phyloP scores from a whole-genome alignment of 2,113 vertebrate species.

The Istiophorus platypterus region DNA sequence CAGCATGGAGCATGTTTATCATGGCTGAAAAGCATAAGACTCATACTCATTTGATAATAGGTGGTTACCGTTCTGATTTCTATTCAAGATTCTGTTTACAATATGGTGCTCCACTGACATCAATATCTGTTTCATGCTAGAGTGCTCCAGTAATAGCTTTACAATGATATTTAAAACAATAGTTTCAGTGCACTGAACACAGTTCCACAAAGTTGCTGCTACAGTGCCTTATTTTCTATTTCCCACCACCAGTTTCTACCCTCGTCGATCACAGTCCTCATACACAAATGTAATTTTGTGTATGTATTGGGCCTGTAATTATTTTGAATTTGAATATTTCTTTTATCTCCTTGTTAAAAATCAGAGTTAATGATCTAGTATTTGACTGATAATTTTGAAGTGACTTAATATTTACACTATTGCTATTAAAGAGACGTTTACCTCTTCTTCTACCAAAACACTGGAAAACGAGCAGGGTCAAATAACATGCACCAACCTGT shows the following conservation, averaged over 20 bases:
- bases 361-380: not conserved
- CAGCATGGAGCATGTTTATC: not conserved
- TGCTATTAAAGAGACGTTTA: not conserved
- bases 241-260: conserved; percentile 3
- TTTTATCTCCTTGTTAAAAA: not conserved
- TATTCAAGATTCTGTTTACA: not conserved
- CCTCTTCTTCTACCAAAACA: not conserved
- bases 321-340: not conserved
- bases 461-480: not conserved
- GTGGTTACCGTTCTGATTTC: not conserved
- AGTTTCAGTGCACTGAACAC: not conserved
- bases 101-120: not conserved
- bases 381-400: not conserved
- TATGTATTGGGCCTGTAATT: not conserved
- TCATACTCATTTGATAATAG: not conserved
- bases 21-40: not conserved
- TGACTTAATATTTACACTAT: not conserved
- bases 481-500: not conserved
- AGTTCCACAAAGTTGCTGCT: not conserved
- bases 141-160: not conserved
- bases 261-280: not conserved
- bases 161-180: not conserved
- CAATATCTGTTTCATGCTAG: not conserved
- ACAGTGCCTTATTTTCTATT: not conserved
- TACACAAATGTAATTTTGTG: not conserved